Conservation (phyloP, 1,140 invertebrate genomes). For the Cydia fagiglandana region DNA sequence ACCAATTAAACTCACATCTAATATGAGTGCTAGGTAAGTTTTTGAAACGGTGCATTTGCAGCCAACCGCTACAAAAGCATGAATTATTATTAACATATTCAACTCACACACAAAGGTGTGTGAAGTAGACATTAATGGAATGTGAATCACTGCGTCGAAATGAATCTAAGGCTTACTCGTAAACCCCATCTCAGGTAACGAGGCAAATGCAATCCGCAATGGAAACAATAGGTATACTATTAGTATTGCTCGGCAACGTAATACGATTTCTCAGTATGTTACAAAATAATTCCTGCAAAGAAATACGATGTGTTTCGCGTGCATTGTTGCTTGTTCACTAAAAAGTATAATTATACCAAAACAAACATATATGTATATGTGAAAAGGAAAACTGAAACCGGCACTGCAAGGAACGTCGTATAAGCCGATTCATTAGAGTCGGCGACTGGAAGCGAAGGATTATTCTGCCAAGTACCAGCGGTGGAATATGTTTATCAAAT, state of each 20-base stretch:
- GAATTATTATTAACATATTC: constrained; percentile 3
- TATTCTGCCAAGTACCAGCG: background rate
- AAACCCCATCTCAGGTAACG: background rate
- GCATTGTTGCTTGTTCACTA: background rate
- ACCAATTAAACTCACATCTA: no score
- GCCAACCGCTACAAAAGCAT: background rate
- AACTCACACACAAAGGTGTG: background rate
- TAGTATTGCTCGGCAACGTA: background rate
- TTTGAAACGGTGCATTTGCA: background rate
- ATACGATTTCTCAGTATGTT: background rate
- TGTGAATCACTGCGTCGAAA: background rate
- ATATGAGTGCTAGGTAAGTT: no score
- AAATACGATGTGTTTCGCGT: background rate
- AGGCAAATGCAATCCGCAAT: background rate
- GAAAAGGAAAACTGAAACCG: constrained; percentile 6
- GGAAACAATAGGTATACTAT: background rate
- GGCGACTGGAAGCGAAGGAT: constrained; percentile 14
- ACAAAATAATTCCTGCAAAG: background rate
- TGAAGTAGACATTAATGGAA: background rate
- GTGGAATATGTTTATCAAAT: background rate
- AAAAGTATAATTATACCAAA: background rate
- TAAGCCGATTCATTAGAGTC: constrained; percentile 28
- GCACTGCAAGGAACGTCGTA: background rate
- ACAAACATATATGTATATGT: background rate
- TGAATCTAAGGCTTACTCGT: background rate